Evolutionary conservation across 2,113 vertebrate species (phyloP), one percentile per base, ranked within the genome.

Genomic region (Amphiprion percula): DNA sequence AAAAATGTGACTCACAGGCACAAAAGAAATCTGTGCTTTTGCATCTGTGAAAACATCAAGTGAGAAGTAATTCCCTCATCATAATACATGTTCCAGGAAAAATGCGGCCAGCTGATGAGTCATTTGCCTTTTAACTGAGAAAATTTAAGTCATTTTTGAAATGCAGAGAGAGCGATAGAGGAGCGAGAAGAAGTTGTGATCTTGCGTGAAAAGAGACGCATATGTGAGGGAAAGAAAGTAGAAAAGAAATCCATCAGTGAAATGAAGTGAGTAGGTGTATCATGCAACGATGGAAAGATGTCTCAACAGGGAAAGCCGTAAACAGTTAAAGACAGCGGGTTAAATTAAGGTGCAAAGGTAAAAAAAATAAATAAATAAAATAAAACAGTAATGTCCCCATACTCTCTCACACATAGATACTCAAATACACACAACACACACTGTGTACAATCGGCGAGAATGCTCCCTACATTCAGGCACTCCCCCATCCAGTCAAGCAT

Each of bases 401-500:
- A 19, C 28, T 65, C 19, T 23, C 49, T 19, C 41, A 37, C 52
- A 61, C 56, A 50, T 56, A 69, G 75, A 75, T 60, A 80, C 87
- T 74, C 47, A 49, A 15, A 52, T 21, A 52, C 49, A 52, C 84
- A 86, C 66, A 84, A 73, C 72, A n/a, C 62, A 68, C 4, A 60
- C 23, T 55, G 52, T 46, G 15, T 82, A 65, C 80, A 83, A 79
- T 89, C 88, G 82, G 87, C 71, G 75, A 68, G 70, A 80, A 85
- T 68, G 77, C 68, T 61, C 47, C 79, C 58, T 79, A 19, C 80
- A 63, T 86, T 84, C 76, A 73, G 82, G 79, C 91, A 84, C 88
- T 88, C 80, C 76, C 72, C 73, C 80, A 73, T 89, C 83, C 82
- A 91, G 79, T 87, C 73, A 84, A 81, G 91, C 91, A 62, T 90